Evolutionary conservation across 37 sponge, comb jelly and placozoan species (phyloP).

Genomic region (Halisarca cf. caerulea): DNA sequence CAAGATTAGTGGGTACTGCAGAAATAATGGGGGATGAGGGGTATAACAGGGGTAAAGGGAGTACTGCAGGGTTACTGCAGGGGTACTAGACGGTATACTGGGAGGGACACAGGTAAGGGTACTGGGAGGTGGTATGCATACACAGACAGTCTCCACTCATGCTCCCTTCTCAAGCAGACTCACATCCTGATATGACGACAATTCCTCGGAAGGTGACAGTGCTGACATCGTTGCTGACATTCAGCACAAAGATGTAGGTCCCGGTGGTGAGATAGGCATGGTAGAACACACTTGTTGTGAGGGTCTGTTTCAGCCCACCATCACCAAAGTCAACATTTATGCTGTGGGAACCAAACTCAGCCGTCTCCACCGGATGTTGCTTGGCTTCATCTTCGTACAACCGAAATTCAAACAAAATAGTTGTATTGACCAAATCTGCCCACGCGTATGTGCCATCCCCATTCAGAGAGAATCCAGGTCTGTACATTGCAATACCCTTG

Average conservation of each 20-base stretch:
- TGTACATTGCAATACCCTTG: background rate
- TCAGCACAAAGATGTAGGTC: background rate
- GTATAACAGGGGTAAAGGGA: too few relatives aligned
- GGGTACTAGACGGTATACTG: too few relatives aligned
- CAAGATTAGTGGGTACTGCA: too few relatives aligned
- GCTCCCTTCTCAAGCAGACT: too few relatives aligned
- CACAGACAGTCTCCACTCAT: too few relatives aligned
- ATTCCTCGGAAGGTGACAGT: background rate
- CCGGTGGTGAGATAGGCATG: slow-evolving; percentile 15
- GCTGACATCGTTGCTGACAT: background rate
- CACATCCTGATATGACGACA: too few relatives aligned
- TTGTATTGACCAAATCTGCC: background rate
- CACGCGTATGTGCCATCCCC: background rate
- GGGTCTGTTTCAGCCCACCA: background rate
- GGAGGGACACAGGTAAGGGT: too few relatives aligned
- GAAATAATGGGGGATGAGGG: too few relatives aligned
- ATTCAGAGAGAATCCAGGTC: background rate
- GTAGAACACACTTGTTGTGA: background rate
- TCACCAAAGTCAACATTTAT: slow-evolving; percentile 8
- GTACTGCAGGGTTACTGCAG: too few relatives aligned
- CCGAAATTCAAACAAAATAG: slow-evolving; percentile 1
- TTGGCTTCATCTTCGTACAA: background rate
- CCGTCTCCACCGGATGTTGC: background rate
- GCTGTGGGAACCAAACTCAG: background rate
- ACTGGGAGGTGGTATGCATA: too few relatives aligned